phyloP scores from a whole-genome alignment of 2,888 invertebrate genomes.

The Serripes groenlandicus region DNA sequence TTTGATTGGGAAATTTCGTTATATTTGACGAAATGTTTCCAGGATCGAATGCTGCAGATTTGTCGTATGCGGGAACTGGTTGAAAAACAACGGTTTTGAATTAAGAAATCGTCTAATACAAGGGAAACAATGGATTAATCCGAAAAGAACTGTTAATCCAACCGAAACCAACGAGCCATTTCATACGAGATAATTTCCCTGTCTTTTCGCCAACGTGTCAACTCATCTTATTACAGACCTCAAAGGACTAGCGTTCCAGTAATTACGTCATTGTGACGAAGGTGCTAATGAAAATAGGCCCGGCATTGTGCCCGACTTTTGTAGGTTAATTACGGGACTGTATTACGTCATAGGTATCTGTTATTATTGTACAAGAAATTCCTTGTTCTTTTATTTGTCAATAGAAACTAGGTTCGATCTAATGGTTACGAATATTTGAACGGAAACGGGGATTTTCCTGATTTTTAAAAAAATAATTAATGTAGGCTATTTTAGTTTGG shows the following conservation, averaged over 20 bases:
- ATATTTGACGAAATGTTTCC: too few species aligned
- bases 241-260: constrained; percentile 20
- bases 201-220: constrained; percentile 20
- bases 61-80: too few species aligned
- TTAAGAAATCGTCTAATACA: too few species aligned
- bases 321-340: constrained; percentile 17
- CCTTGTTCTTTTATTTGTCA: constrained; percentile 1
- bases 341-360: constrained; percentile 4
- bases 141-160: constrained; percentile 19
- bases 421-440: not conserved
- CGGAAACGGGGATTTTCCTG: not conserved
- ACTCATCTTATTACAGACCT: constrained; percentile 34
- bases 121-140: too few species aligned
- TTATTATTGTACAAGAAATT: not conserved
- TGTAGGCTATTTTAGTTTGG: not conserved
- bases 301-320: constrained; percentile 27
- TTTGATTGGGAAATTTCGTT: too few species aligned
- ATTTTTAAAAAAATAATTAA: not conserved
- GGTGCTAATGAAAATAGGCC: constrained; percentile 37
- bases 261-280: constrained; percentile 34
- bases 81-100: too few species aligned
- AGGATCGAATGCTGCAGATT: too few species aligned
- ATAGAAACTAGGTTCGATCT: not conserved
- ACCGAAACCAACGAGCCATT: constrained; percentile 12
- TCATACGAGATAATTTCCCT: constrained; percentile 20